A percentile compares a stretch with the other conserved stretches of the same genome.
Evolutionary conservation across 2,113 vertebrate species (phyloP).

Genomic region (Callipepla squamata): DNA sequence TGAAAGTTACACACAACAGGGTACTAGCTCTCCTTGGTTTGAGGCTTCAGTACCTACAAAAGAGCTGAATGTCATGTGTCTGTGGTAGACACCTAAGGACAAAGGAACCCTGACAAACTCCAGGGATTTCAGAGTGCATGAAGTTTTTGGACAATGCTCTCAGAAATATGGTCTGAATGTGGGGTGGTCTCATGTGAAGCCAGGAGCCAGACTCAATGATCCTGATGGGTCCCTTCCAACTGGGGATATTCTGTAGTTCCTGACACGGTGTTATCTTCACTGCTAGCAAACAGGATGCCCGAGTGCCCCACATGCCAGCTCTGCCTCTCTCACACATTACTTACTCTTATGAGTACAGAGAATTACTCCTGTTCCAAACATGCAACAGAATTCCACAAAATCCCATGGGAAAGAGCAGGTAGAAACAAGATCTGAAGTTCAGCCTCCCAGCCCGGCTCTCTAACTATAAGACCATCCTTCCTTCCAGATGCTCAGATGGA

Average conservation of each 20-base stretch:
- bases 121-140: background rate
- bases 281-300: background rate
- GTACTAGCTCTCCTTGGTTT: background rate
- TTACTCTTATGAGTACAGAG: background rate
- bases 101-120: background rate
- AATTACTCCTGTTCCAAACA: background rate
- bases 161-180: background rate
- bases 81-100: background rate
- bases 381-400: background rate
- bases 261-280: background rate
- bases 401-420: accelerated
- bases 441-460: background rate
- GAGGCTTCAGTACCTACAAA: background rate
- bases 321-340: background rate
- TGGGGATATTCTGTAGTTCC: background rate
- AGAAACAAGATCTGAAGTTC: background rate
- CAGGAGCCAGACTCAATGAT: background rate
- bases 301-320: background rate
- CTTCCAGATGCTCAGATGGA: background rate
- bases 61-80: background rate
- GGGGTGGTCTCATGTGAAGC: background rate
- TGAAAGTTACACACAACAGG: background rate
- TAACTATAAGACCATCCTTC: background rate
- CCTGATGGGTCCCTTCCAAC: background rate
- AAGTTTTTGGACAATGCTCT: background rate